Evolutionary conservation across 2,113 vertebrate genomes (phyloP).

Genomic region (Meleagris gallopavo): DNA sequence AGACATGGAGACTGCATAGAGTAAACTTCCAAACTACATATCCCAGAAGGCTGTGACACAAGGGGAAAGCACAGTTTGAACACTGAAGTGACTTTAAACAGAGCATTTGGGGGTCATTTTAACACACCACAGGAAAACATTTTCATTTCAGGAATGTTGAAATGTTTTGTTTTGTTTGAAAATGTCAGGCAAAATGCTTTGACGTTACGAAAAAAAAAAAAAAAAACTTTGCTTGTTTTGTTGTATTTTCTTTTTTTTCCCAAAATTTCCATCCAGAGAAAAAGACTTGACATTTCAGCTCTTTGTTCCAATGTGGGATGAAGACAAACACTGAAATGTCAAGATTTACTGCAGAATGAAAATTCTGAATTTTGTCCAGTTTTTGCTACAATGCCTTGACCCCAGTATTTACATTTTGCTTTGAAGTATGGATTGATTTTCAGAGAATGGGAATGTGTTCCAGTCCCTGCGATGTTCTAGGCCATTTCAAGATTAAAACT

Average conservation of each 20-base stretch:
- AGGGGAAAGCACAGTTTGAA: background rate
- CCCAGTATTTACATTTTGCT: slow-evolving; percentile 7
- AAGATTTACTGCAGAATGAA: slow-evolving; percentile 45
- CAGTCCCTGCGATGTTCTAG: background rate
- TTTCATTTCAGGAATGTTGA: slow-evolving; percentile 53
- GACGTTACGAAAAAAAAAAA: slow-evolving; percentile 2
- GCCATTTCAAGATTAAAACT: background rate
- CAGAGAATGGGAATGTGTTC: background rate
- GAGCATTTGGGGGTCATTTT: slow-evolving; percentile 10
- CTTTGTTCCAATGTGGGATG: slow-evolving; percentile 43
- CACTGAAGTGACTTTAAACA: background rate
- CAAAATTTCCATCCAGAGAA: slow-evolving; percentile 45
- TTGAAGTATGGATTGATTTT: slow-evolving; percentile 25
- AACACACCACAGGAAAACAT: slow-evolving; percentile 29
- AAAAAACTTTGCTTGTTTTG: background rate
- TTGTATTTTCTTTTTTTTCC: background rate
- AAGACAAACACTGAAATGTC: slow-evolving; percentile 67
- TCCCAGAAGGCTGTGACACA: slow-evolving; percentile 36
- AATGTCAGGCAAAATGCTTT: slow-evolving; percentile 46
- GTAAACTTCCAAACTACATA: slow-evolving; percentile 29
- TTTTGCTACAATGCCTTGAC: slow-evolving; percentile 37
- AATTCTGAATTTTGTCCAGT: slow-evolving; percentile 38
- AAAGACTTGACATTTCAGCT: slow-evolving; percentile 52
- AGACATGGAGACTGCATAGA: background rate
- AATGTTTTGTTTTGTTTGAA: slow-evolving; percentile 58